Evolutionary conservation across 2,797 vertebrate genomes (phyloP).

Genomic region (Ceryle rudis): DNA sequence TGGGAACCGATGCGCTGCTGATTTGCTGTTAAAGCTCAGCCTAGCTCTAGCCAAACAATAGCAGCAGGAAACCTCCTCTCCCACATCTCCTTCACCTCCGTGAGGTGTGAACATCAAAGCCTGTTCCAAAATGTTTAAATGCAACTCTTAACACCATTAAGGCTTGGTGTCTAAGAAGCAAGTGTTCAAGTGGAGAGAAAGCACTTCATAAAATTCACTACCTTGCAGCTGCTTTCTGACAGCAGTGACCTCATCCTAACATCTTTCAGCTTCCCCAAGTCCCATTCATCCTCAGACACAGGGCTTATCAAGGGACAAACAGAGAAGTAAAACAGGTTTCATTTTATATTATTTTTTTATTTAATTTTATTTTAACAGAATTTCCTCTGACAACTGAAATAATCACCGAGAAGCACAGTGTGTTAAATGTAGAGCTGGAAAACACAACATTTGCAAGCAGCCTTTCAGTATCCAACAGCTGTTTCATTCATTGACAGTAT

Average conservation of each 20-base stretch:
- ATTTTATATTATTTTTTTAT: not conserved
- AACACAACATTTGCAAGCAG: not conserved
- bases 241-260: not conserved
- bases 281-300: not conserved
- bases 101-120: not conserved
- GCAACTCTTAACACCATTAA: not conserved
- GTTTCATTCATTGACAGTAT: fast-evolving
- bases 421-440: not conserved
- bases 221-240: not conserved
- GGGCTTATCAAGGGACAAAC: not conserved
- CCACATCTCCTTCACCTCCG: not conserved
- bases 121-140: not conserved
- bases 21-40: not conserved
- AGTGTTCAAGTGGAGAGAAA: not conserved
- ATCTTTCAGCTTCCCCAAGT: not conserved
- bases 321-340: not conserved
- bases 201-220: not conserved
- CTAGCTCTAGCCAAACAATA: not conserved
- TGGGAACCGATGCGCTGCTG: not conserved
- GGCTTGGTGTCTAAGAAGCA: not conserved
- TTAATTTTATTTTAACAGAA: not conserved
- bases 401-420: not conserved
- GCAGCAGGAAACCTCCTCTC: not conserved
- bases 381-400: not conserved
- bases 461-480: not conserved